Evolutionary conservation across 1,140 invertebrate genomes (phyloP), one percentile per base, ranked within the genome.

Genomic region (Zophobas atratus): DNA sequence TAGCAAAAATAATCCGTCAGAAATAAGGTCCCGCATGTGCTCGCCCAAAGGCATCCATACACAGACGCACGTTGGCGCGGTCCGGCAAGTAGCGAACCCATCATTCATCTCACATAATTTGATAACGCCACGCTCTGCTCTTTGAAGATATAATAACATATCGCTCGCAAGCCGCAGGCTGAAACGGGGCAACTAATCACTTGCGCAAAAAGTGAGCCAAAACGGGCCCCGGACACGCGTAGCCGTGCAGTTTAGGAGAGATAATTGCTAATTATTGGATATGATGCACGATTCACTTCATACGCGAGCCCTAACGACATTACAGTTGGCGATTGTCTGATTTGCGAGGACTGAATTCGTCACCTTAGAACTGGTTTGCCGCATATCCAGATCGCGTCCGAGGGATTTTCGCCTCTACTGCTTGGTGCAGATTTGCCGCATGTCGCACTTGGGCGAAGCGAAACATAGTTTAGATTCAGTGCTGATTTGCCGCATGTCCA

Each of bases 341-440:
- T 77, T 77, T 77, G 76, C 76, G 76, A 73, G 57, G 76, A 72
- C 70, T 71, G 76, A 77, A n/a, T n/a, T n/a, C n/a, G n/a, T n/a
- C n/a, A n/a, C n/a, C n/a, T n/a, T n/a, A n/a, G n/a, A n/a, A n/a
- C n/a, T n/a, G n/a, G n/a, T n/a, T n/a, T n/a, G n/a, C n/a, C n/a
- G n/a, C n/a, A n/a, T n/a, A n/a, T n/a, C n/a, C n/a, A n/a, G n/a
- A n/a, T n/a, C n/a, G n/a, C n/a, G n/a, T n/a, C n/a, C n/a, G n/a
- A n/a, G n/a, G n/a, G n/a, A n/a, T n/a, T n/a, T n/a, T n/a, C n/a
- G n/a, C n/a, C n/a, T n/a, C n/a, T n/a, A n/a, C n/a, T n/a, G n/a
- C n/a, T n/a, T n/a, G n/a, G n/a, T n/a, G n/a, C n/a, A n/a, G n/a
- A n/a, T n/a, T n/a, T n/a, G n/a, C n/a, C n/a, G n/a, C n/a, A n/a